These are phyloP conservation scores for Verasper variegatus DNA, from an alignment of 2,113 vertebrate genomes.

Conservation along the genomic window DNA sequence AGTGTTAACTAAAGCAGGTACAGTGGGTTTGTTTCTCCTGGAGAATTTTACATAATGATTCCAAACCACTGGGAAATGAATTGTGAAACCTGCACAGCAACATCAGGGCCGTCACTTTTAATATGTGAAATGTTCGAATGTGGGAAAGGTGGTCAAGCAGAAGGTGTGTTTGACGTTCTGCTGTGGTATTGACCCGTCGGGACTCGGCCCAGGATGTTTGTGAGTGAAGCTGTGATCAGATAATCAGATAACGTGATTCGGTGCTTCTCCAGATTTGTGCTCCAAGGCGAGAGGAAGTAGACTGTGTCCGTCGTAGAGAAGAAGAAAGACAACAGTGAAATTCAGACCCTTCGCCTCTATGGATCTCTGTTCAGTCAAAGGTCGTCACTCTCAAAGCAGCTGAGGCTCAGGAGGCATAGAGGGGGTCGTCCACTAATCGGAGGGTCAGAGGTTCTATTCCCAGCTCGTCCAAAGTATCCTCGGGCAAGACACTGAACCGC, in stretches of 20 bases:
- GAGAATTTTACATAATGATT: neutral
- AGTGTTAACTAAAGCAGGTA: neutral
- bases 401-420: neutral
- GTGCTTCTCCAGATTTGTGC: no score
- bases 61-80: neutral
- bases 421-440: no score
- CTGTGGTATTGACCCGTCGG: no score
- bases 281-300: no score
- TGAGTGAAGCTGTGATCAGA: no score
- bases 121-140: neutral
- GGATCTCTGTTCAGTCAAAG: neutral
- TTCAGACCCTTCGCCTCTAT: no score
- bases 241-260: no score
- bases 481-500: no score
- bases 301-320: no score
- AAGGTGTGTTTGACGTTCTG: no score
- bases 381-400: rapidly evolving
- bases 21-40: neutral
- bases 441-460: neutral
- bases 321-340: no score
- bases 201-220: no score
- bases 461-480: neutral
- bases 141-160: neutral
- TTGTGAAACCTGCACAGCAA: neutral
- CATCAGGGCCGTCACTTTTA: neutral